A percentile compares a stretch with the other conserved stretches of the same genome.
Evolutionary conservation across 2,888 invertebrate genomes (phyloP).

Genomic region (Drosophila aldrichi): DNA sequence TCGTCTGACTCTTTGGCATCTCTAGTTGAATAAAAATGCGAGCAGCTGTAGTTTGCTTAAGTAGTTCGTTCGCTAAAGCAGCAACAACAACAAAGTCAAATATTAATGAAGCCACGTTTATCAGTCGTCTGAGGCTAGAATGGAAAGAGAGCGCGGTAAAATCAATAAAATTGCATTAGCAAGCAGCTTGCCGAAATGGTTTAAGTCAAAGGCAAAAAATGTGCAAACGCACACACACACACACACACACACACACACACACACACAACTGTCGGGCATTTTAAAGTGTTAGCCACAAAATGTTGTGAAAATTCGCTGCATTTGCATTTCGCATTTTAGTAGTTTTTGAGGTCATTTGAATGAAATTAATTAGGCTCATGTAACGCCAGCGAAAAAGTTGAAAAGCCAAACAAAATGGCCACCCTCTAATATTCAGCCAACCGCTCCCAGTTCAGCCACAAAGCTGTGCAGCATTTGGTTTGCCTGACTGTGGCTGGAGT

Average conservation of each 20-base stretch:
- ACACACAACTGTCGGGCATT: slow-evolving; percentile 11
- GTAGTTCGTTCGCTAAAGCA: slow-evolving; percentile 40
- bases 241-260: slow-evolving; percentile 3
- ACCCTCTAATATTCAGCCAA: slow-evolving; percentile 2
- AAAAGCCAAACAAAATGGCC: slow-evolving; percentile 51
- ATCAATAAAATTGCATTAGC: slow-evolving; percentile 63
- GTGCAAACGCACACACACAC: not conserved
- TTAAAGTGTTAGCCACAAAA: slow-evolving; percentile 44
- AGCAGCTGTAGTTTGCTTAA: slow-evolving; percentile 62
- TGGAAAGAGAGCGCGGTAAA: slow-evolving; percentile 25
- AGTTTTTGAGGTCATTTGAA: slow-evolving; percentile 70
- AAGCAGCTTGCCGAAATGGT: slow-evolving; percentile 15
- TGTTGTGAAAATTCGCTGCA: slow-evolving; percentile 46
- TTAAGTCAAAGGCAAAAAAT: slow-evolving; percentile 30
- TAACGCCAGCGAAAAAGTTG: slow-evolving; percentile 66
- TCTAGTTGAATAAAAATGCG: slow-evolving; percentile 55
- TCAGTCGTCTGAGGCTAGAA: slow-evolving; percentile 35
- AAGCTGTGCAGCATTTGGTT: not conserved
- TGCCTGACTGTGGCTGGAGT: slow-evolving; percentile 29
- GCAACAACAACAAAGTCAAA: slow-evolving; percentile 42
- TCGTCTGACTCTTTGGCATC: slow-evolving; percentile 44
- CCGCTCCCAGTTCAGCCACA: slow-evolving; percentile 1
- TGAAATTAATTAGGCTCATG: slow-evolving; percentile 83
- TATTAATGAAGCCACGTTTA: slow-evolving; percentile 70
- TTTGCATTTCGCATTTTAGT: slow-evolving; percentile 59